Evolutionary conservation across 2,797 vertebrate species (phyloP).

Genomic region (Neosalanx taihuensis): DNA sequence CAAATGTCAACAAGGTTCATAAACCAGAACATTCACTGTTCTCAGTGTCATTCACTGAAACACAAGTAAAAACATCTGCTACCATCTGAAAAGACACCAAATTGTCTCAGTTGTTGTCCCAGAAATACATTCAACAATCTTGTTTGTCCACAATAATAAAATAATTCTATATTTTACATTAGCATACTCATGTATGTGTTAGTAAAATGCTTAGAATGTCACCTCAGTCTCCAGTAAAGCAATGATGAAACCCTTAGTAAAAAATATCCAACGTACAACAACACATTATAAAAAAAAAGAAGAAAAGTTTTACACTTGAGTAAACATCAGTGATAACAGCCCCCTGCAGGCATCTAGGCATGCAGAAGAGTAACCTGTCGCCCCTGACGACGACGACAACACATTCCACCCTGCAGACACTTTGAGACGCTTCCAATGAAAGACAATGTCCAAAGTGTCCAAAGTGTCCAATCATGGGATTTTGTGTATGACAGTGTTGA

Average conservation of each 20-base stretch:
- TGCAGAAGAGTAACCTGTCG: constrained; percentile 72
- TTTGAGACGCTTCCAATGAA: too few species aligned
- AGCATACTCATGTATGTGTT: not conserved
- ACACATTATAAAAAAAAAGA: not conserved
- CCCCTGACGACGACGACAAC: constrained; percentile 19
- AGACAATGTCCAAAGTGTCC: too few species aligned
- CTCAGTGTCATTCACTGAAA: constrained; percentile 5
- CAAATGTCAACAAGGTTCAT: constrained; percentile 12
- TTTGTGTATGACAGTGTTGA: not conserved
- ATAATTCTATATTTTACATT: not conserved
- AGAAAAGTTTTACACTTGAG: not conserved
- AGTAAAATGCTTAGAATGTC: too few species aligned
- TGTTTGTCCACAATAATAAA: not conserved
- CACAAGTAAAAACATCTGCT: not conserved
- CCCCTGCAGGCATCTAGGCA: constrained; percentile 59
- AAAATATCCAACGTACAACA: not conserved
- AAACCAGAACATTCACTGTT: constrained; percentile 4
- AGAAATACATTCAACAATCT: too few species aligned
- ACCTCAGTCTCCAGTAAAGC: not conserved
- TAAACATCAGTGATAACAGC: constrained; percentile 13
- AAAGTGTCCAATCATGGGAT: too few species aligned
- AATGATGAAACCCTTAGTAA: not conserved
- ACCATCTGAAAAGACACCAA: not conserved
- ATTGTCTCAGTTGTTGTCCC: not conserved
- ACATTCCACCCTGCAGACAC: not conserved